Percentiles rank a stretch among this genome's conserved stretches.
Conservation (phyloP, 2,797 vertebrate genomes). For the Bradypodion ventrale region DNA sequence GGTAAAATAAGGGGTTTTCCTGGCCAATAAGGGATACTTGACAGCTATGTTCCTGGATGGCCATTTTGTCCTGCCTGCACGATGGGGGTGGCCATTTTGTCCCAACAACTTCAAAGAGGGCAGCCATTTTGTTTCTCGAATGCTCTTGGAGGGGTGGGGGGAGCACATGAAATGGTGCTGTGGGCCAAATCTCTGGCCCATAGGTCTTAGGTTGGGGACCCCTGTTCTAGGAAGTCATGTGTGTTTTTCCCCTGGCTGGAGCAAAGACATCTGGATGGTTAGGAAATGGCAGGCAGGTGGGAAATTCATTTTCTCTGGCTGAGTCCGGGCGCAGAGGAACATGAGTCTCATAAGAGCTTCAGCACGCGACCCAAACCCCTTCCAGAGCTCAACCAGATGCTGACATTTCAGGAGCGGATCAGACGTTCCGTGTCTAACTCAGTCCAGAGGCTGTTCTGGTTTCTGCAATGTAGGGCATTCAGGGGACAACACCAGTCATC, state of each 20-base stretch:
- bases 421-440: constrained; percentile 23
- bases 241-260: not conserved
- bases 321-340: not conserved
- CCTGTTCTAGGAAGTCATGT: not conserved
- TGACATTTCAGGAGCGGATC: not conserved
- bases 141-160: too few species aligned
- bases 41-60: too few species aligned
- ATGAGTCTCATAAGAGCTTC: not conserved
- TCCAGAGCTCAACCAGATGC: not conserved
- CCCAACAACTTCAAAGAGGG: too few species aligned
- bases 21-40: too few species aligned
- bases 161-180: too few species aligned
- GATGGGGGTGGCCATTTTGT: too few species aligned
- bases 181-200: too few species aligned
- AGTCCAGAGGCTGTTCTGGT: not conserved
- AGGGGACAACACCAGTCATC: not conserved
- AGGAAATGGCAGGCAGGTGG: constrained; percentile 17
- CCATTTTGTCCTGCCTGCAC: too few species aligned
- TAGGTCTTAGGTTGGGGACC: too few species aligned
- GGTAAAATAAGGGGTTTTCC: too few species aligned
- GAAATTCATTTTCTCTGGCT: not conserved
- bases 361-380: not conserved
- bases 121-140: too few species aligned
- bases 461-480: not conserved
- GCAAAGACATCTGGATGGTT: not conserved